Conservation (phyloP, 1,140 invertebrate genomes). For the Aphelinus certus region DNA sequence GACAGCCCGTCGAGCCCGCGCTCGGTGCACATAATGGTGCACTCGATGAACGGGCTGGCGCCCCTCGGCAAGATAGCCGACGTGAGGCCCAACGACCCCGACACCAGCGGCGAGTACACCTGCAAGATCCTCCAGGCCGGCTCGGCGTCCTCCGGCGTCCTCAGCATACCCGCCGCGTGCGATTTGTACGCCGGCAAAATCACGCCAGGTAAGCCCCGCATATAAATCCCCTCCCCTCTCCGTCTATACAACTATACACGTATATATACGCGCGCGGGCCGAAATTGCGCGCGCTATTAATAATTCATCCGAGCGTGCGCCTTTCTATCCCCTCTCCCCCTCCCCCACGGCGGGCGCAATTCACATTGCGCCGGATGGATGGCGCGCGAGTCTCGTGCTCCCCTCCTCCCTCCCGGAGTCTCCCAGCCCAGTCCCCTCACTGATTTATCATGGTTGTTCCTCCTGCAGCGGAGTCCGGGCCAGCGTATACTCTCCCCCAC, state of each 20-base stretch:
- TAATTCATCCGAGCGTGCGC: constrained; percentile 48
- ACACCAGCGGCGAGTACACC: constrained; percentile 86
- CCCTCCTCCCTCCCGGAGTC: not conserved
- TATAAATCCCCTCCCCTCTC: constrained; percentile 6
- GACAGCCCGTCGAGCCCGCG: constrained; percentile 89
- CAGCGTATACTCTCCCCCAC: too few relatives aligned
- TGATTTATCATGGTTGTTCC: constrained; percentile 28
- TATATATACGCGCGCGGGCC: not conserved
- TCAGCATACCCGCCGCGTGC: constrained; percentile 80
- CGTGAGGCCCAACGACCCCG: constrained; percentile 90
- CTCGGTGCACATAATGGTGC: constrained; percentile 82
- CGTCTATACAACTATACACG: too few relatives aligned
- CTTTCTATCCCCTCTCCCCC: too few relatives aligned
- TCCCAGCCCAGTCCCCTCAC: not conserved
- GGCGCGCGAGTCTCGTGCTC: constrained; percentile 13
- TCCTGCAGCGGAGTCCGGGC: too few relatives aligned
- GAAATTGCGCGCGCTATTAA: constrained; percentile 50
- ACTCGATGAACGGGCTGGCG: constrained; percentile 78
- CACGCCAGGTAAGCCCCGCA: constrained; percentile 65
- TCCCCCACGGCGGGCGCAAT: not conserved
- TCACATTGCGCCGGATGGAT: constrained; percentile 19
- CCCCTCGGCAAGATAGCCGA: constrained; percentile 86
- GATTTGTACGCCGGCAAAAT: constrained; percentile 79
- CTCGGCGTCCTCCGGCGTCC: constrained; percentile 67
- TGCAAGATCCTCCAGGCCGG: constrained; percentile 77